Evolutionary conservation across 2,797 vertebrate species (phyloP), one percentile per base, ranked within the genome.

Genomic region (Serranus cabrilla): DNA sequence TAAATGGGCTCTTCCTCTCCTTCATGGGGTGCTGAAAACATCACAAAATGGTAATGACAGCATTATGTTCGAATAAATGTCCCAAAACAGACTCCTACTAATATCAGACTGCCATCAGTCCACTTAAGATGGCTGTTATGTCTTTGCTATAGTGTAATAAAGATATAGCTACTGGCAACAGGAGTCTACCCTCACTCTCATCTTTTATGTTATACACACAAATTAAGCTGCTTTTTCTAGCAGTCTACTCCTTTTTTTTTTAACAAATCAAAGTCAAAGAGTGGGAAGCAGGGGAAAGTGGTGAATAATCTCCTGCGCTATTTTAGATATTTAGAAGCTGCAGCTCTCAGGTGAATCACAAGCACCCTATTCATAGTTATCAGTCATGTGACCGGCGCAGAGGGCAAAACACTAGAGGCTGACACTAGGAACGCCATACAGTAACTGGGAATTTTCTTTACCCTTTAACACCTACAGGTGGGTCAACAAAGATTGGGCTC

Each of bases 41-140:
- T 69, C 76, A 61, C 45, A 40, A 57, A 74, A 80, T 46, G 54
- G 58, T 81, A 70, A 89, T 40, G 39, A 57, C 63, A 31, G 63
- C 64, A 84, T 66, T 86, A 80, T n/a, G 46, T 45, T 39, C 62
- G 43, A 80, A 73, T 76, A 85, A 73, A 80, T 72, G 79, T 75
- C 59, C 62, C 60, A 64, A 76, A 76, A 77, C 74, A 81, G 58
- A 66, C 45, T 69, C 34, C 46, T 23, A 45, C 51, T 81, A 63
- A 60, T 61, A 60, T 57, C 21, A 72, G 61, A 46, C 68, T 78
- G 67, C 80, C 74, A 72, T 87, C 59, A 58, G 63, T 81, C 60
- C 72, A 81, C 80, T 83, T 73, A 74, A 58, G 49, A 74, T 7
- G 43, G 58, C 52, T 61, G 34, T 74, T 79, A 84, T 71, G 69